phyloP scores from a whole-genome alignment of 1,140 invertebrate genomes.

The Zaprionus tsacasi region DNA sequence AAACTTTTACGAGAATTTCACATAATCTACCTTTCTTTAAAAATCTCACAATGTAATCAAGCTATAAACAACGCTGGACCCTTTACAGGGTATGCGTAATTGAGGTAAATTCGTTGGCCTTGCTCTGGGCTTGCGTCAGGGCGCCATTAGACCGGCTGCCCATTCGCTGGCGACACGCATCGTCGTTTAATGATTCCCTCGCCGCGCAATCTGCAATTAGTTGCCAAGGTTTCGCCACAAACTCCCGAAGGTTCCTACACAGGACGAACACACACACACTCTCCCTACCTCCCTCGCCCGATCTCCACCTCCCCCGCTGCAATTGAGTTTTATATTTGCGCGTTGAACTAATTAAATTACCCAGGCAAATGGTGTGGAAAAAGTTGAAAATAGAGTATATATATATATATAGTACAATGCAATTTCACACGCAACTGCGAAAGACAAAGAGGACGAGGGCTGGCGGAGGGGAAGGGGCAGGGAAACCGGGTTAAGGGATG shows the following conservation, averaged over 20 bases:
- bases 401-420: constrained; percentile 34
- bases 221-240: constrained; percentile 61
- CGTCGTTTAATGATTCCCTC: constrained; percentile 43
- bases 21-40: too few species aligned
- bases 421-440: not conserved
- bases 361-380: constrained; percentile 48
- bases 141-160: constrained; percentile 20
- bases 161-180: constrained; percentile 51
- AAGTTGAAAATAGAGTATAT: constrained; percentile 25
- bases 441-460: not conserved
- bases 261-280: constrained; percentile 1
- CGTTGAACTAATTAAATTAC: constrained; percentile 73
- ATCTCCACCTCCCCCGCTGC: not conserved
- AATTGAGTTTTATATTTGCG: constrained; percentile 57
- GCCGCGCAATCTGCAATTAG: constrained; percentile 51
- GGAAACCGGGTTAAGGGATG: constrained; percentile 24
- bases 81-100: constrained; percentile 27
- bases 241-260: constrained; percentile 6
- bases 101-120: constrained; percentile 52
- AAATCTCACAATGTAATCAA: not conserved
- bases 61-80: not conserved
- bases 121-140: constrained; percentile 26
- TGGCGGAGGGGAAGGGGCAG: not conserved
- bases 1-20: too few species aligned
- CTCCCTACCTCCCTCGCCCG: not conserved